Base-by-base conservation (phyloP, 2,113 vertebrate species). In the Anhinga anhinga region DNA sequence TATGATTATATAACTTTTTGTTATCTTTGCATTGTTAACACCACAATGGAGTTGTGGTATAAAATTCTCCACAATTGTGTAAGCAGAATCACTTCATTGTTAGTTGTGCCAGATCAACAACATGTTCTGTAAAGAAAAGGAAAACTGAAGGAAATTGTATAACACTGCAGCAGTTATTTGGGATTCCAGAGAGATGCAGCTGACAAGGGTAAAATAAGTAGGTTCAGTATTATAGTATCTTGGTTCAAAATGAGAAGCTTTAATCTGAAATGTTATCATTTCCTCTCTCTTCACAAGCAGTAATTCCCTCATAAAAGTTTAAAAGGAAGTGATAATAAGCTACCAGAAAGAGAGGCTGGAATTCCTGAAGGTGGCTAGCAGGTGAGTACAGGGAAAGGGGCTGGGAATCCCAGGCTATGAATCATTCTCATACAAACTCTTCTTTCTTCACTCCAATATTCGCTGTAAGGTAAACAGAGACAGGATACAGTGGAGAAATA, bases 191-290 rank as follows among this genome's bases (percentile, higher is more conserved):
- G 44, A 88, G 23, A 53, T n/a, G 36, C 21, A 36, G 84, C 7
- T 42, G 27, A 74, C 38, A 61, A 61, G 50, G 88, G 47, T 85
- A 32, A 93, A 96, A 58, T 50, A 80, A 44, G 23, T 47, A 82
- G 78, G 36, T 45, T 95, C 58, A 38, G 53, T 38, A 63, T 89
- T 78, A 62, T 76, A 71, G 95, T 94, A 80, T 78, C 42, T 93
- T 79, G 27, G 14, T 52, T 94, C 65, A 84, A 97, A 95, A 91
- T 70, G 11, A 89, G 90, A 94, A 72, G 34, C 45, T 94, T 96
- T 92, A 83, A 90, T 93, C 67, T 34, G 61, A 90, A 91, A 53
- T 34, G 17, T 13, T 74, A 61, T 44, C 4, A 55, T 36, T 59
- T 63, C 15, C 38, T 58, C 65, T 92, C 66, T 93, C 67, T 82